phyloP scores from a whole-genome alignment of 1,140 invertebrate genomes.

The Steinernema khuongi region DNA sequence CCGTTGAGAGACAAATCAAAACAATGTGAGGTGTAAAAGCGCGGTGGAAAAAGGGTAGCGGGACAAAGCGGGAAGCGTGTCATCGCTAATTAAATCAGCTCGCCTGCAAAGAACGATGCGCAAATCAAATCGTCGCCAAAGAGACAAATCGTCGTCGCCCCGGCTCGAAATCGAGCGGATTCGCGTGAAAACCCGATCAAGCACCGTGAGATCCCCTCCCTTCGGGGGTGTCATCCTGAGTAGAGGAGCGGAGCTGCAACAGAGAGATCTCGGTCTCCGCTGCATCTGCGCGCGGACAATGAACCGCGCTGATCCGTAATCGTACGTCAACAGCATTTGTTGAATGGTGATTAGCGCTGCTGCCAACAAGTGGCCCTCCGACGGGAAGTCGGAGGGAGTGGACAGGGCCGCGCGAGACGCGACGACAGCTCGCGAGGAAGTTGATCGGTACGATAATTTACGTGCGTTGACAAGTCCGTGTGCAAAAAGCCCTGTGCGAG shows the following conservation, averaged over 20 bases:
- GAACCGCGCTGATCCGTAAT: constrained; percentile 2
- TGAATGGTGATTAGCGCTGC: constrained; percentile 9
- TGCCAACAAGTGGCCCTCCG: constrained; percentile 14
- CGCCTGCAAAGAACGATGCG: not conserved
- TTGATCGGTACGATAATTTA: constrained; percentile 5
- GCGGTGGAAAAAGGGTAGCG: not conserved
- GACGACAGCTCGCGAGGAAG: constrained; percentile 9
- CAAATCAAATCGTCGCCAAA: not conserved
- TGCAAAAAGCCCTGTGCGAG: not conserved
- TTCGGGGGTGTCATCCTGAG: not conserved
- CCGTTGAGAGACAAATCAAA: not conserved
- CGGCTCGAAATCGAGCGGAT: not conserved
- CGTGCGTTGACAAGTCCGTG: constrained; percentile 12
- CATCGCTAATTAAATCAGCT: not conserved
- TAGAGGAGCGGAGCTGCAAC: not conserved
- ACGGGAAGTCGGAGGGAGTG: constrained; percentile 10
- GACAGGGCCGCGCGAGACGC: constrained; percentile 1
- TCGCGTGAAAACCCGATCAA: not conserved
- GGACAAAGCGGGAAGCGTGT: not conserved
- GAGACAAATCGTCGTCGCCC: not conserved
- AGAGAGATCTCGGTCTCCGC: not conserved
- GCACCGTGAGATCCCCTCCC: not conserved
- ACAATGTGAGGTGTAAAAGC: constrained; percentile 9
- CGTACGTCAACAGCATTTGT: not conserved
- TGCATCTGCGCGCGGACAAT: not conserved